Evolutionary conservation across 2,888 invertebrate species (phyloP).

Genomic region (Drosophila colorata): DNA sequence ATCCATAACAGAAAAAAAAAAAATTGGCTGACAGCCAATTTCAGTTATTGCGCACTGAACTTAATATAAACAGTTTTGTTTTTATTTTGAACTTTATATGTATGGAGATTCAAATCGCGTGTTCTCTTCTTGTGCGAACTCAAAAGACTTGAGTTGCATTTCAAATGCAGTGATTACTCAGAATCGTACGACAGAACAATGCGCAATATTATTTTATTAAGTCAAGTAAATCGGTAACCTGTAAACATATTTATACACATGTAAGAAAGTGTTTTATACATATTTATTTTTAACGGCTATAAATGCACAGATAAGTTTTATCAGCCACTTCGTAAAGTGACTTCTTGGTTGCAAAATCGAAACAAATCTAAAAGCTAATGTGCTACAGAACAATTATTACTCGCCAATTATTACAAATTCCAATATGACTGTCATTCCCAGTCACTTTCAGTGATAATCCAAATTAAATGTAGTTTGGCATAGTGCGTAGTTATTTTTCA

Average conservation of each 20-base stretch:
- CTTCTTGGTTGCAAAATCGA: neutral
- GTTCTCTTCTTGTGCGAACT: neutral
- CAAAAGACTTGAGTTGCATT: neutral
- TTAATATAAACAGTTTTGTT: conserved; percentile 3
- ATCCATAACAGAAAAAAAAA: conserved; percentile 19
- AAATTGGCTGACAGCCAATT: conserved; percentile 54
- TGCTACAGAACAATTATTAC: neutral
- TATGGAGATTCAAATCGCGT: neutral
- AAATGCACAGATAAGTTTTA: neutral
- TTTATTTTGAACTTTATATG: conserved; percentile 3
- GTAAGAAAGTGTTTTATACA: neutral
- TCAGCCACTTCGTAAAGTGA: neutral
- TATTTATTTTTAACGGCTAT: neutral
- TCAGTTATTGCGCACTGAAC: conserved; percentile 64
- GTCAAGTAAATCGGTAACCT: too few relatives aligned
- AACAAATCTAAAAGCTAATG: neutral
- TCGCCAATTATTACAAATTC: too few relatives aligned
- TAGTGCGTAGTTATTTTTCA: neutral
- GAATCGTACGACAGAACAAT: neutral
- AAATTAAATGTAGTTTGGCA: too few relatives aligned
- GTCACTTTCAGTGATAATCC: too few relatives aligned
- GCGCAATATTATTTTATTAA: too few relatives aligned
- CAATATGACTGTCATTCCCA: too few relatives aligned
- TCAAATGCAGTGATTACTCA: neutral
- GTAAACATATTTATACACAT: neutral